These are phyloP conservation scores for Motacilla tschutschensis DNA, from an alignment of 2,113 vertebrate species.

Conservation along the genomic window DNA sequence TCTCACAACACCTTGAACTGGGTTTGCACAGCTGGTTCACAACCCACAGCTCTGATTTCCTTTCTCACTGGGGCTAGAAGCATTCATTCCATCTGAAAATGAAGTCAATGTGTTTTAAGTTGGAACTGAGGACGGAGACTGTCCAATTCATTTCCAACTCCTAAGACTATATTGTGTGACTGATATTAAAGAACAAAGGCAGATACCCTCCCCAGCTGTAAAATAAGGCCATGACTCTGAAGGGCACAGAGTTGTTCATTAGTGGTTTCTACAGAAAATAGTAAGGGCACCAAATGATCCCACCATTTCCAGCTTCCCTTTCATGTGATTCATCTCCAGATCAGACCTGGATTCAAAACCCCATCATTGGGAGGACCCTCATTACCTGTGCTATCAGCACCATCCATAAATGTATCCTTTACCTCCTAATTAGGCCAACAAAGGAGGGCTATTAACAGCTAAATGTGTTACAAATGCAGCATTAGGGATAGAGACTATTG, in stretches of 20 bases:
- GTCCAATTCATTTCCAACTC: slow-evolving; percentile 2
- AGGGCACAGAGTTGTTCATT: slow-evolving; percentile 10
- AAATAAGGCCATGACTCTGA: slow-evolving; percentile 40
- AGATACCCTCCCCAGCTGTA: slow-evolving; percentile 40
- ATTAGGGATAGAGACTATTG: slow-evolving; percentile 63
- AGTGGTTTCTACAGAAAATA: slow-evolving; percentile 38
- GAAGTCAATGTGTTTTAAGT: slow-evolving; percentile 8
- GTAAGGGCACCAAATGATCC: slow-evolving; percentile 22
- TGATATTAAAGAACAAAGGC: slow-evolving; percentile 31
- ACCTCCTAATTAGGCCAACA: slow-evolving; percentile 60
- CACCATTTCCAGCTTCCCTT: slow-evolving; percentile 36
- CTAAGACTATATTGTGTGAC: background rate
- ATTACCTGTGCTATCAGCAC: slow-evolving; percentile 49
- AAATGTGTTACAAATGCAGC: slow-evolving; percentile 51
- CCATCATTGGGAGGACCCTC: slow-evolving; percentile 17
- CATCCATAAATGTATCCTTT: slow-evolving; percentile 46
- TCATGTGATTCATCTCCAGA: slow-evolving; percentile 47
- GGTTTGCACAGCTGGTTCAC: slow-evolving; percentile 6
- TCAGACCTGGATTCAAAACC: slow-evolving; percentile 45
- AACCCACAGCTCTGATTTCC: background rate
- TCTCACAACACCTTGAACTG: background rate
- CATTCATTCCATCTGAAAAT: slow-evolving; percentile 16
- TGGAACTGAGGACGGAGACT: background rate
- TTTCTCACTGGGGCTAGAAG: background rate
- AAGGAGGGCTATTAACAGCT: slow-evolving; percentile 54